A percentile compares a stretch with the other conserved stretches of the same genome.
phyloP scores from a whole-genome alignment of 2,113 vertebrate species.

The Meriones unguiculatus region DNA sequence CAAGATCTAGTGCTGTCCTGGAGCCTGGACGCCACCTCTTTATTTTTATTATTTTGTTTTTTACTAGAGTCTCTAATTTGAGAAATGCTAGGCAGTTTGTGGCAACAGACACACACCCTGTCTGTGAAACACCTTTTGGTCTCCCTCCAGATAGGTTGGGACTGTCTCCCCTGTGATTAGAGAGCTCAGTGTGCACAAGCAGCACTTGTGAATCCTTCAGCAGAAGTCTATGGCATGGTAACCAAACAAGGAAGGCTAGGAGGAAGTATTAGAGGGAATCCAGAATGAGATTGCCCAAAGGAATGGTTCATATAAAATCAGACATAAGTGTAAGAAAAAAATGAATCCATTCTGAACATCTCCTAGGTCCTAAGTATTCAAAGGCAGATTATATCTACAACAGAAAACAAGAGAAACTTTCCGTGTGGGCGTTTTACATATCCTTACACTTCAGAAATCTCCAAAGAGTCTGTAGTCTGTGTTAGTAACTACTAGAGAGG shows the following conservation, averaged over 20 bases:
- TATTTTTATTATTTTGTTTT: too few species aligned
- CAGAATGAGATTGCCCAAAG: not conserved
- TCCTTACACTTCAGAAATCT: not conserved
- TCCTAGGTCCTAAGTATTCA: not conserved
- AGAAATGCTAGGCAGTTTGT: not conserved
- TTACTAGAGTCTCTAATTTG: not conserved
- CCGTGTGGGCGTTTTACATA: not conserved
- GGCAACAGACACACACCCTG: not conserved
- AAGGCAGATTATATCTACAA: not conserved
- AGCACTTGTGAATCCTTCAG: not conserved
- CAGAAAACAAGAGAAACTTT: not conserved
- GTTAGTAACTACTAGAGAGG: not conserved
- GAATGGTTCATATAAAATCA: not conserved
- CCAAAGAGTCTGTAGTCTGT: not conserved
- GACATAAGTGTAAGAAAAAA: not conserved
- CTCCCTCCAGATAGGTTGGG: not conserved
- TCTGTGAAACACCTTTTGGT: not conserved
- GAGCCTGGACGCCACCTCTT: not conserved
- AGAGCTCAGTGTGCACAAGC: not conserved
- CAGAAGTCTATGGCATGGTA: not conserved
- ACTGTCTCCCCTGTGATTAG: not conserved
- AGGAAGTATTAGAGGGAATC: not conserved
- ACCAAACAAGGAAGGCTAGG: not conserved
- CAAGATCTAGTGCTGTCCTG: not conserved
- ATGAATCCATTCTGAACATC: conserved; percentile 13